Evolutionary conservation across 92 coral and sea anemone genomes (phyloP), one percentile per base, ranked within the genome.

Genomic region (Palythoa grandis): DNA sequence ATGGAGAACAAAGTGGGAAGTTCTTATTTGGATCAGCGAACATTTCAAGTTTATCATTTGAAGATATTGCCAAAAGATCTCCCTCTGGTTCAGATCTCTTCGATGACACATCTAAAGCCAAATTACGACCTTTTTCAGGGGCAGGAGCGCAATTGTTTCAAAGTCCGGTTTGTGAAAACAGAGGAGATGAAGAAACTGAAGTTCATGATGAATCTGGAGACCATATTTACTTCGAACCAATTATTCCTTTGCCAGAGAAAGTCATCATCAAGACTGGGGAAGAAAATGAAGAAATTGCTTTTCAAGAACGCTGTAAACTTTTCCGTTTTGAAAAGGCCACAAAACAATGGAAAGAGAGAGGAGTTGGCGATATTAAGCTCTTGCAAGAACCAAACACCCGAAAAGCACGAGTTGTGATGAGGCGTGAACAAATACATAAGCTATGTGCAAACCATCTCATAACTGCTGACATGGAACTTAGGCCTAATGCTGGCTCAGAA

Each of bases 371-470:
- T 57, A 90, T 96, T 50, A 96, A 96, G 87, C 91, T 96, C 37
- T 88, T 96, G 73, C 85, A 79, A 83, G 89, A 90, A 78, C 86
- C 77, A 2, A 78, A 83, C 56, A 86, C 93, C 40, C 88, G 92
- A 57, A 92, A 85, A 83, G 92, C 91, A 67, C 96, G 98, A 67
- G 91, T 96, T 19, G 88, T 96, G 19, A 96, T 96, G 98, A 92
- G 98, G 65, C 91, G 98, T 5, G 98, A 92, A 15, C 98, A 94
- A 38, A 83, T 96, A 73, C 77, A 91, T 47, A 96, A 96, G 84
- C 78, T 96, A n/a, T 96, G 98, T 75, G 98, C 98, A 17, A 96
- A 96, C 89, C 98, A 96, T 79, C 88, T 92, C 70, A 82, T 96
- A 43, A 94, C 98, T 22, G 85, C 91, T 83, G 96, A 96, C 79